Percentiles rank a stretch among this genome's conserved stretches.
Conservation (phyloP, 2,113 vertebrate genomes). For the Prinia subflava region DNA sequence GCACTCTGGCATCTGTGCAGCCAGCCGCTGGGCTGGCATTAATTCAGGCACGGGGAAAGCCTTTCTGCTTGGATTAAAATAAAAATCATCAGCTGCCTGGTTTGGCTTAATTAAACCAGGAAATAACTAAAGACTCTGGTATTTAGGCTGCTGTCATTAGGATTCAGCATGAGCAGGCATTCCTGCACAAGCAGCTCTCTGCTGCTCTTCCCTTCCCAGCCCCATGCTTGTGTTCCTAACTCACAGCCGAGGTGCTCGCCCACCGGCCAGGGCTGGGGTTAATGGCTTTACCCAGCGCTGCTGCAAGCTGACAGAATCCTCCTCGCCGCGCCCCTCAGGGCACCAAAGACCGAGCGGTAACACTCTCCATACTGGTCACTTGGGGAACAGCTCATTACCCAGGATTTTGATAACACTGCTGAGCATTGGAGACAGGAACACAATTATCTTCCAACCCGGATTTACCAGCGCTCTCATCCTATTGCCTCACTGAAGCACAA, state of each 20-base stretch:
- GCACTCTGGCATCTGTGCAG: background rate
- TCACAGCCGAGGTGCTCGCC: accelerated
- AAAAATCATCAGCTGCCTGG: conserved; percentile 11
- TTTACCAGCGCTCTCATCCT: background rate
- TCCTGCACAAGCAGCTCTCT: background rate
- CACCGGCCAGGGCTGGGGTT: background rate
- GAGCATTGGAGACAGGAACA: background rate
- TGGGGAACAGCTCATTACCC: background rate
- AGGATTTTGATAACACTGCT: background rate
- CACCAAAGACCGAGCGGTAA: background rate
- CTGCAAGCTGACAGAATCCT: background rate
- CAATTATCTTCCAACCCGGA: background rate
- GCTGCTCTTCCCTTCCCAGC: background rate
- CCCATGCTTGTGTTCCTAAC: accelerated
- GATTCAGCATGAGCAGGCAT: background rate
- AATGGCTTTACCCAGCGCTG: background rate
- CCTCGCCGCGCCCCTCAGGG: background rate
- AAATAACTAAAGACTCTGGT: background rate
- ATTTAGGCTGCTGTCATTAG: background rate
- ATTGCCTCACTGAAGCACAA: background rate
- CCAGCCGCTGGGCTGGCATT: background rate
- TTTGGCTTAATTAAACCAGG: conserved; percentile 24
- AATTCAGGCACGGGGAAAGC: background rate
- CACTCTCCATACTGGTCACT: background rate
- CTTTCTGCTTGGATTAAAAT: background rate